Base-by-base conservation (phyloP, 1,140 invertebrate species). In the Hyposmocoma kahamanoa region DNA sequence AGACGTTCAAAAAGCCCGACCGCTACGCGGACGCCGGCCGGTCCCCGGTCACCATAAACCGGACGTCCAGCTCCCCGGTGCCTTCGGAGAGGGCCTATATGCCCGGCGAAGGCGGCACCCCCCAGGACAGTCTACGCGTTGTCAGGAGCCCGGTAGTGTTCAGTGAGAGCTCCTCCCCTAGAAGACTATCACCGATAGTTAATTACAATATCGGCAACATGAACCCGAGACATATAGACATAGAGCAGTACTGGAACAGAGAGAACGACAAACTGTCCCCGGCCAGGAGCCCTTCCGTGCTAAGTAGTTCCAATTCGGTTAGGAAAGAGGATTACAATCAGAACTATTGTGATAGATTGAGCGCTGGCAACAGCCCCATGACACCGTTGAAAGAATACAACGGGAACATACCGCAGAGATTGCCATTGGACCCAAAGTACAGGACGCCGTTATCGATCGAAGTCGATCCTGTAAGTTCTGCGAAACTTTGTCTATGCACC, bases 401-500 rank as follows among this genome's bases (percentile, higher is more conserved):
- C 59, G 80, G 81, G 9, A 84, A 83, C 59, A 43, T 73, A 49
- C 51, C 62, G 4, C 67, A 67, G 46, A 58, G 62, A 42, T 49
- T 61, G 73, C 80, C 20, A 49, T 72, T 86, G 3, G 74, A 83
- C 51, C 41, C 68, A 3, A 73, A 83, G 62, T 85, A 86, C 61
- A 74, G 78, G 47, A 84, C 70, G 38, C 90, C 90, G 10, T 84
- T 91, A 47, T 86, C 89, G 45, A 85, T 93, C 38, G 87, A 92
- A 48, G 89, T 92, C 45, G 90, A 92, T 79, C 87, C 89, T 57
- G 92, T 93, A 88, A 87, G 90, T 89, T 26, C 24, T 26, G n/a
- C n/a, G n/a, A n/a, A n/a, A n/a, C n/a, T n/a, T n/a, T n/a, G n/a
- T n/a, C n/a, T n/a, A n/a, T n/a, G n/a, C n/a, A n/a, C n/a, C n/a